phyloP scores from a whole-genome alignment of 2,888 invertebrate species.

The Malthinus seriepunctatus region DNA sequence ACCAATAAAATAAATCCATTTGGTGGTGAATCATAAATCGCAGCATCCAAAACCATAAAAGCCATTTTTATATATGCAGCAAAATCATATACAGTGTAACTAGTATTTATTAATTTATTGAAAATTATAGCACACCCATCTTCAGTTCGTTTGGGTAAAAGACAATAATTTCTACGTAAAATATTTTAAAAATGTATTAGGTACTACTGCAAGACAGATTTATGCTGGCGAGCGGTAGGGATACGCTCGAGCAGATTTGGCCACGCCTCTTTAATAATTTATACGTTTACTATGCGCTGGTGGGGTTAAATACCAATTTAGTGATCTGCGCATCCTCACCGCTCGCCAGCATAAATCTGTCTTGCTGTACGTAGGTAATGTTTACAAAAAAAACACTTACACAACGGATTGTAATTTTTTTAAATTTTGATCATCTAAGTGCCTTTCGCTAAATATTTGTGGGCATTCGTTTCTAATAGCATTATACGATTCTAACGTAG shows the following conservation, averaged over 20 bases:
- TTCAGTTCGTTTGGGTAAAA: slow-evolving; percentile 62
- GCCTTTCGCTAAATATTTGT: slow-evolving; percentile 65
- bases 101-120: slow-evolving; percentile 62
- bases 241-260: too few species aligned
- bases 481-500: slow-evolving; percentile 68
- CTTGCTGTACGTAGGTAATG: too few species aligned
- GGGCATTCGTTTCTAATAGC: slow-evolving; percentile 61
- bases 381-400: too few species aligned
- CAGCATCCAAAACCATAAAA: slow-evolving; percentile 53
- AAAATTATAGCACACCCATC: slow-evolving; percentile 65
- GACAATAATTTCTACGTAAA: slow-evolving; percentile 42
- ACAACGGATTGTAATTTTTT: too few species aligned
- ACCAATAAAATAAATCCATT: slow-evolving; percentile 68
- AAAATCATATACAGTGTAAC: slow-evolving; percentile 63
- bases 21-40: slow-evolving; percentile 59
- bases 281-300: too few species aligned
- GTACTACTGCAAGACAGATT: too few species aligned
- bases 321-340: too few species aligned
- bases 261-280: too few species aligned
- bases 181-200: too few species aligned
- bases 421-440: slow-evolving; percentile 42
- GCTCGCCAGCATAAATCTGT: too few species aligned
- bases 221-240: too few species aligned
- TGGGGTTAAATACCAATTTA: too few species aligned
- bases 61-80: slow-evolving; percentile 61